Conservation (phyloP, 64 coral and sea anemone genomes). For the Dendronephthya gigantea region DNA sequence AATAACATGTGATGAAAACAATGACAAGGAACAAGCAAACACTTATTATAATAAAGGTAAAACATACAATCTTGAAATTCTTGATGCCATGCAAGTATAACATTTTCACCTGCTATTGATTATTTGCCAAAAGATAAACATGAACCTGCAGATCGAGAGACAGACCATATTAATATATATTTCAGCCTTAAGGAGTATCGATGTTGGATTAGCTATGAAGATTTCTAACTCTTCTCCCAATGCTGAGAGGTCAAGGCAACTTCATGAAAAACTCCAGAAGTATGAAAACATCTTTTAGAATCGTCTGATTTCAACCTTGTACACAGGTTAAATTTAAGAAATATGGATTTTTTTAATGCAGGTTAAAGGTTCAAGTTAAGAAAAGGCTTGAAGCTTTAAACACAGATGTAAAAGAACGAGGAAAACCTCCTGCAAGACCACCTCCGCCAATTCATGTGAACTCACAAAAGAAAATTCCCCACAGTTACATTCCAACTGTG, state of each 20-base stretch:
- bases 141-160: too few species aligned
- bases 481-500: not conserved
- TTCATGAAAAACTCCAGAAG: not conserved
- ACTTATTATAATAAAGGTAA: not conserved
- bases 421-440: not conserved
- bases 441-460: not conserved
- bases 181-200: not conserved
- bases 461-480: not conserved
- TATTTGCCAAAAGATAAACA: too few species aligned
- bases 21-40: not conserved
- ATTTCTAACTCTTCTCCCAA: not conserved
- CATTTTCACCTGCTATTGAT: too few species aligned
- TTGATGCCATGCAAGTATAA: too few species aligned
- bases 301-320: too few species aligned
- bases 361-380: not conserved
- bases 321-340: not conserved
- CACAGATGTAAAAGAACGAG: not conserved
- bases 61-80: too few species aligned
- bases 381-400: not conserved
- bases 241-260: not conserved
- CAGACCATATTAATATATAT: too few species aligned
- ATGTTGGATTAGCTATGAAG: constrained; percentile 14
- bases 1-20: constrained; percentile 16
- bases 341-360: not conserved
- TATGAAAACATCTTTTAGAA: too few species aligned